Conservation (phyloP, 2,113 vertebrate species). For the Fulica atra region DNA sequence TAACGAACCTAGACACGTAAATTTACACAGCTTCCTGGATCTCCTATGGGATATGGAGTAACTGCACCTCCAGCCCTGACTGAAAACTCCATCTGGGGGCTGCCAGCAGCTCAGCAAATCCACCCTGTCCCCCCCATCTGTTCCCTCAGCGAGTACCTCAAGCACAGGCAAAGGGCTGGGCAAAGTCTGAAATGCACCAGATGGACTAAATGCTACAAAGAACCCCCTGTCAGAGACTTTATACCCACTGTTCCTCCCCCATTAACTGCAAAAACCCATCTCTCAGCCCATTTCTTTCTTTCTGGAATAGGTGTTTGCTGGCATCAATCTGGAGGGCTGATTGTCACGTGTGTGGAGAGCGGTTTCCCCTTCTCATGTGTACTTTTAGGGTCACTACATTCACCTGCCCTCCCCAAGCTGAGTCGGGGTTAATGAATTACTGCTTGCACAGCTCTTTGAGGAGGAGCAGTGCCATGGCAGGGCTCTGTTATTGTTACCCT, state of each 20-base stretch:
- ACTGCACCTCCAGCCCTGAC: no score
- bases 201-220: background rate
- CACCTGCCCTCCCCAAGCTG: background rate
- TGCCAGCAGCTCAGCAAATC: background rate
- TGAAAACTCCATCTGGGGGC: background rate
- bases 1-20: background rate
- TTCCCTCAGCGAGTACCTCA: background rate
- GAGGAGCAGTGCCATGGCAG: background rate
- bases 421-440: background rate
- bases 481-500: conserved; percentile 26
- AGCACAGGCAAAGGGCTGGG: background rate
- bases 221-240: background rate
- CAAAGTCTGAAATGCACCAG: background rate
- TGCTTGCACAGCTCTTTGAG: background rate
- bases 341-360: background rate
- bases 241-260: background rate
- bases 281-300: background rate
- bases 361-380: fast-evolving
- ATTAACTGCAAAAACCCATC: background rate
- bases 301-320: background rate
- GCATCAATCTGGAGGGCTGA: background rate
- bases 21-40: background rate
- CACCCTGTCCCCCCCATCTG: fast-evolving
- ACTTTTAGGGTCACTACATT: background rate
- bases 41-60: background rate